Conservation (phyloP, 2,888 invertebrate genomes). For the Sarcophaga carnaria region DNA sequence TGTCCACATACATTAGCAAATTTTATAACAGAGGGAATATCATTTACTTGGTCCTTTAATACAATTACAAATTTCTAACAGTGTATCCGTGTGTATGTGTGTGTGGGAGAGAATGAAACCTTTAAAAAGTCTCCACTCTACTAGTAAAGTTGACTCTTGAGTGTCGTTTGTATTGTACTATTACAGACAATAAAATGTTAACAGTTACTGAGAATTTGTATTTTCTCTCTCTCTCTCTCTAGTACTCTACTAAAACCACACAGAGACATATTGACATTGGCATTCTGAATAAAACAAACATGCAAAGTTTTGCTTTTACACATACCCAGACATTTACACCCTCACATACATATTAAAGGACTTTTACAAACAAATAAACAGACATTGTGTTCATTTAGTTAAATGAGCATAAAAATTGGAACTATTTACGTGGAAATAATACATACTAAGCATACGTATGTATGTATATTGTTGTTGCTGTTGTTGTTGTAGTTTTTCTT, state of each 20-base stretch:
- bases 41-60: neutral
- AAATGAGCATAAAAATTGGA: slow-evolving; percentile 49
- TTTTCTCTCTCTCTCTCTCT: neutral
- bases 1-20: neutral
- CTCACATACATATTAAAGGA: neutral
- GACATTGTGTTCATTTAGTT: slow-evolving; percentile 42
- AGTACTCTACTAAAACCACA: neutral
- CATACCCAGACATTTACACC: neutral
- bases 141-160: neutral
- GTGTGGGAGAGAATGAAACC: neutral
- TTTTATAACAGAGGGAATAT: neutral
- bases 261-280: neutral
- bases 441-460: neutral
- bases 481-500: neutral
- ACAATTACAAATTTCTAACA: neutral
- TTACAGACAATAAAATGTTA: neutral
- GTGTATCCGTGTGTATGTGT: neutral
- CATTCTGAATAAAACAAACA: neutral
- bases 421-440: slow-evolving; percentile 54
- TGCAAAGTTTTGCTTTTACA: slow-evolving; percentile 5
- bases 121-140: slow-evolving; percentile 5
- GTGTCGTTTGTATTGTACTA: slow-evolving; percentile 15
- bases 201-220: neutral
- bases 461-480: too few relatives aligned
- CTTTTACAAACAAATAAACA: neutral